These are phyloP conservation scores for Crenuchus spilurus DNA, from an alignment of 2,797 vertebrate species.

Conservation along the genomic window DNA sequence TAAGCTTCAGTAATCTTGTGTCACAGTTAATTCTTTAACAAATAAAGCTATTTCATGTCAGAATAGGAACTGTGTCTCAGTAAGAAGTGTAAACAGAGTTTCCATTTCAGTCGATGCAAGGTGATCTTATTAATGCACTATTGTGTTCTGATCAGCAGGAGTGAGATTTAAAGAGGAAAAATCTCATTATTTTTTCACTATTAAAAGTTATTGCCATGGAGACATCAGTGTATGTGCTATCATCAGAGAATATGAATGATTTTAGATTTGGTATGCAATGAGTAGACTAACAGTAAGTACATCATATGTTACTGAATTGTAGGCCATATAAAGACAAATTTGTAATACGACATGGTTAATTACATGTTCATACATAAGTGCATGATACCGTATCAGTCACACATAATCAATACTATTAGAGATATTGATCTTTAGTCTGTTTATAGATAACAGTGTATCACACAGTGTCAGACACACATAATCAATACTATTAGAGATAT, in stretches of 20 bases:
- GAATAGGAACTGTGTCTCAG: neutral
- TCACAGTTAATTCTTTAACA: neutral
- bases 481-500: too few species aligned
- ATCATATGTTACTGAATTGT: too few species aligned
- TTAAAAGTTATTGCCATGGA: neutral
- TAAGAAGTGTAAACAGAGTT: neutral
- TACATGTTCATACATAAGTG: too few species aligned
- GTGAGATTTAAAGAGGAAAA: neutral
- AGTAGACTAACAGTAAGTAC: too few species aligned
- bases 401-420: too few species aligned
- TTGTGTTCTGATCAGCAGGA: constrained; percentile 19
- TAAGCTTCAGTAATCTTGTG: neutral
- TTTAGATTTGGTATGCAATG: neutral
- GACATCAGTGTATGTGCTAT: neutral
- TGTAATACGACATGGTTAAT: too few species aligned
- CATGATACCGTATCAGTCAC: too few species aligned
- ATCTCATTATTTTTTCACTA: constrained; percentile 7
- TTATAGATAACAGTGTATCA: too few species aligned
- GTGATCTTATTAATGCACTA: constrained; percentile 13
- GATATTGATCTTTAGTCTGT: too few species aligned
- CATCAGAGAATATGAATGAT: neutral
- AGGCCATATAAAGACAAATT: too few species aligned
- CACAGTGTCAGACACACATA: too few species aligned
- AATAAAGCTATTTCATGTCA: neutral
- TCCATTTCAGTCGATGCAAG: constrained; percentile 1